A percentile compares a stretch with the other conserved stretches of the same genome.
Evolutionary conservation across 1,140 invertebrate genomes (phyloP).

Genomic region (Bombus haemorrhoidalis): DNA sequence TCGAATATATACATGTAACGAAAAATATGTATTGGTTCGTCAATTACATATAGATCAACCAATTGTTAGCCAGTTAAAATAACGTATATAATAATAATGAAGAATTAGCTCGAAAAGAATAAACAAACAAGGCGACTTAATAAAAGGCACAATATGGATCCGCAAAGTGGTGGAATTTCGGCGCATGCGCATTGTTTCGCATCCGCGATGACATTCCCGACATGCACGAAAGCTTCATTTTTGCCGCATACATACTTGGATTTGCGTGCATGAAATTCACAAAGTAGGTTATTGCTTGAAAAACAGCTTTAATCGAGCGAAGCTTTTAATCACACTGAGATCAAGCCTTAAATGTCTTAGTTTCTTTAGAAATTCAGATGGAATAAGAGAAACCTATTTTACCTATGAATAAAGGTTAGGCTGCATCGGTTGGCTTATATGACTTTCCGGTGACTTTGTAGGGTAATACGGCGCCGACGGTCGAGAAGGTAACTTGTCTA

Average conservation of each 20-base stretch:
- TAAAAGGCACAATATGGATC: neutral
- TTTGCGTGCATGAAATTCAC: neutral
- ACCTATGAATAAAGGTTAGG: neutral
- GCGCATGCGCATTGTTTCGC: neutral
- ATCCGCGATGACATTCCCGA: too few species aligned
- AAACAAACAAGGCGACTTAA: neutral
- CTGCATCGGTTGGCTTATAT: neutral
- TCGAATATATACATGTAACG: neutral
- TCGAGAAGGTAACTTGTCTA: conserved; percentile 8
- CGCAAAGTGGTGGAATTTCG: neutral
- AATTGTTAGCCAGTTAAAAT: too few species aligned
- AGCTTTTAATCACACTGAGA: neutral
- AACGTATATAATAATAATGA: neutral
- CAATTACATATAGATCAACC: too few species aligned
- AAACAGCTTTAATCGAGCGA: neutral
- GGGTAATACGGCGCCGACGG: neutral
- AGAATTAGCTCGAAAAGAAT: neutral
- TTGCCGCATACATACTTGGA: neutral
- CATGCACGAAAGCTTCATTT: neutral
- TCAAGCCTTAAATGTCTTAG: neutral
- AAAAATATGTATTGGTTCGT: too few species aligned
- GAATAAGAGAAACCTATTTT: neutral
- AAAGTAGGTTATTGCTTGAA: neutral
- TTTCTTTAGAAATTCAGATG: neutral
- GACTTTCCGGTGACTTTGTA: conserved; percentile 1